These are phyloP conservation scores for Agrilus biguttatus DNA, from an alignment of 2,888 invertebrate species.

Conservation along the genomic window DNA sequence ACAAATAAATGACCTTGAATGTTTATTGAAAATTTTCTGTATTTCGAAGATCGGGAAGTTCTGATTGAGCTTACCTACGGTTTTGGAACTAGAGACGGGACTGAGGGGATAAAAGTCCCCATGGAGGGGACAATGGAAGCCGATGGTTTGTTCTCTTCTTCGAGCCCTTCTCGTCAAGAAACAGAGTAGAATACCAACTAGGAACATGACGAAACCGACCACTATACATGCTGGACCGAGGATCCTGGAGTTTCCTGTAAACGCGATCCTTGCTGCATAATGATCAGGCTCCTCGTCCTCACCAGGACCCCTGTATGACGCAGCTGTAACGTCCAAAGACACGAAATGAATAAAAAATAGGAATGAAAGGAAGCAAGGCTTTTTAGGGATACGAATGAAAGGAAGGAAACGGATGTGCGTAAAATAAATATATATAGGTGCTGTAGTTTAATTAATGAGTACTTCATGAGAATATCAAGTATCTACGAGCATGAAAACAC, in stretches of 20 bases:
- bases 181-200: constrained; percentile 49
- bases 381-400: no score
- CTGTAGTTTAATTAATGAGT: no score
- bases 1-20: no score
- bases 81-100: constrained; percentile 39
- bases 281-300: constrained; percentile 58
- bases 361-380: neutral
- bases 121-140: constrained; percentile 64
- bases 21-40: neutral
- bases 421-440: no score
- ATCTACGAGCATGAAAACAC: no score
- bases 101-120: constrained; percentile 65
- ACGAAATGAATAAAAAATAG: neutral
- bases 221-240: constrained; percentile 61
- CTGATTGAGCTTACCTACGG: constrained; percentile 28
- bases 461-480: no score
- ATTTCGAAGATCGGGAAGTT: no score
- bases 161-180: constrained; percentile 52
- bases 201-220: constrained; percentile 57
- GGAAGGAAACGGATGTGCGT: no score
- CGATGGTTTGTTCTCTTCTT: constrained; percentile 49
- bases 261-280: constrained; percentile 55
- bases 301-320: constrained; percentile 58
- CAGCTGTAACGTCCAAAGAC: constrained; percentile 33
- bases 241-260: constrained; percentile 58